Conservation (phyloP, 1,140 invertebrate species). For the Brachionus rotundiformis region DNA sequence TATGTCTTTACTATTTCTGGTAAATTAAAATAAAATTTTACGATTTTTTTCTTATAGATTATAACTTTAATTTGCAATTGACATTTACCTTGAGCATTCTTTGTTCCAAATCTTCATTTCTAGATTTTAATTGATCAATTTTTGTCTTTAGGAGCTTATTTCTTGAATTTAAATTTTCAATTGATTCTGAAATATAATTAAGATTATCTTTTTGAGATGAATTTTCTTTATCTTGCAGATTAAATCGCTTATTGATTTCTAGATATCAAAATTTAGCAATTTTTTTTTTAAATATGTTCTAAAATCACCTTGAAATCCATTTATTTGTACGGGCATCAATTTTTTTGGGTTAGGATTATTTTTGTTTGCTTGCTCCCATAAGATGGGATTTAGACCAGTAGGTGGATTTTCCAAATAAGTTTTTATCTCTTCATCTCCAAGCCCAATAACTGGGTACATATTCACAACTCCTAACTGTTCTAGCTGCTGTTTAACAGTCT, state of each 20-base stretch:
- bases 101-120: constrained; percentile 51
- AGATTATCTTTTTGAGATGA: constrained; percentile 75
- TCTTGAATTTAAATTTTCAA: constrained; percentile 43
- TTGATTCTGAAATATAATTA: constrained; percentile 12
- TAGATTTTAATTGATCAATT: constrained; percentile 47
- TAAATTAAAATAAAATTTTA: no score
- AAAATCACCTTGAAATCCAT: constrained; percentile 73
- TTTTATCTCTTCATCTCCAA: constrained; percentile 70
- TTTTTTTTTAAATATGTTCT: no score
- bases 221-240: constrained; percentile 77
- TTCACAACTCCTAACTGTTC: constrained; percentile 64
- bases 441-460: constrained; percentile 59
- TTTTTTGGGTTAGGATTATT: constrained; percentile 86
- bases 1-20: no score
- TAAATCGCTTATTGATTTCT: constrained; percentile 78
- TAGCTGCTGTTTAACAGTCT: constrained; percentile 71
- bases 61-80: no score
- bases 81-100: constrained; percentile 8
- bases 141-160: constrained; percentile 44
- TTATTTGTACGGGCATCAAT: constrained; percentile 86
- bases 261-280: no score
- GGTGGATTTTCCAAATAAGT: constrained; percentile 86
- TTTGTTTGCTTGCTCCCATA: constrained; percentile 77
- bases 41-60: no score
- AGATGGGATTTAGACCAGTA: constrained; percentile 71